Evolutionary conservation across 2,797 vertebrate species (phyloP).

Genomic region (Microhierax caerulescens): DNA sequence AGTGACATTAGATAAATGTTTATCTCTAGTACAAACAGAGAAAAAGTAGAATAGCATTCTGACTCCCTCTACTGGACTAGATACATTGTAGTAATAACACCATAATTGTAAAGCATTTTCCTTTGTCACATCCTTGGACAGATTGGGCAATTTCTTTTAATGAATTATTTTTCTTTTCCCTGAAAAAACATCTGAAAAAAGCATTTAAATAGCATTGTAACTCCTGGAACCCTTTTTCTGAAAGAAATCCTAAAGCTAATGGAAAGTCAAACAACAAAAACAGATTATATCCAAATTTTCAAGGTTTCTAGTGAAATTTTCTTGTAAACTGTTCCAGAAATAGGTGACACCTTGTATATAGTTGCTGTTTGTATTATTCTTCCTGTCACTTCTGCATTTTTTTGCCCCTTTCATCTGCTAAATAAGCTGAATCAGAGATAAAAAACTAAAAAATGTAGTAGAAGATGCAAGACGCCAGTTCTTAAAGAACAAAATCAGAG

Average conservation of each 20-base stretch:
- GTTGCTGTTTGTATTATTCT: not conserved
- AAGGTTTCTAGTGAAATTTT: not conserved
- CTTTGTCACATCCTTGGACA: not conserved
- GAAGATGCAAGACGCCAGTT: not conserved
- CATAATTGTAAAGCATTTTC: not conserved
- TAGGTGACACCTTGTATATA: not conserved
- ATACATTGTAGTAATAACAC: not conserved
- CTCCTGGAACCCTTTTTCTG: not conserved
- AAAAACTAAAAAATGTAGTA: not conserved
- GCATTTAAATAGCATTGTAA: not conserved
- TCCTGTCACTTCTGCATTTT: not conserved
- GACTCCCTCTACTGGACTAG: constrained; percentile 59
- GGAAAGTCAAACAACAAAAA: not conserved
- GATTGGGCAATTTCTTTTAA: not conserved
- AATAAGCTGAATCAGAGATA: not conserved
- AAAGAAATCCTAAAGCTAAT: not conserved
- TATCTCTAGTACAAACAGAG: not conserved
- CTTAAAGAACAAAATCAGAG: not conserved
- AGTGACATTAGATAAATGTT: not conserved
- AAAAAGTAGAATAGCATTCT: constrained; percentile 6
- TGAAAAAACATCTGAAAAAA: not conserved
- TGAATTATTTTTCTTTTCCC: not conserved
- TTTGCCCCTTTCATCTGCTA: not conserved
- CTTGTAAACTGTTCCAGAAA: not conserved
- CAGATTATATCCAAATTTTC: not conserved